phyloP scores from a whole-genome alignment of 2,888 invertebrate genomes.

The Achlya flavicornis region DNA sequence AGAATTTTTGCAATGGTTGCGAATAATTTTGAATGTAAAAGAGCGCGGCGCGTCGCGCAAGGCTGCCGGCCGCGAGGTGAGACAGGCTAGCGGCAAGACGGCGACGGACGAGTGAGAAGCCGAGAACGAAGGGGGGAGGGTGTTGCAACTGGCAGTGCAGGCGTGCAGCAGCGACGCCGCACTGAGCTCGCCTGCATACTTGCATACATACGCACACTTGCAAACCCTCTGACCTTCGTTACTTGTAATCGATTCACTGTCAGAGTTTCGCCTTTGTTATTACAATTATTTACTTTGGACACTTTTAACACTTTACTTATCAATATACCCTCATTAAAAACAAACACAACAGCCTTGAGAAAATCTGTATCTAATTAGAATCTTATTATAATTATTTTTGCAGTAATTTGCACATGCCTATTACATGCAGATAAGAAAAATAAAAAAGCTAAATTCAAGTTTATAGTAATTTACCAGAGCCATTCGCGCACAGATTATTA shows the following conservation, averaged over 20 bases:
- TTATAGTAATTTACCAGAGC: too few relatives aligned
- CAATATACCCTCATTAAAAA: constrained; percentile 9
- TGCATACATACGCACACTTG: constrained; percentile 80
- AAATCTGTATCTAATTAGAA: constrained; percentile 29
- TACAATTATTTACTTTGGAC: constrained; percentile 58
- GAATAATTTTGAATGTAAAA: constrained; percentile 84
- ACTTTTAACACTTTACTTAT: constrained; percentile 41
- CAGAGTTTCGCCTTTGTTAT: constrained; percentile 71
- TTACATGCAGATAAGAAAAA: not conserved
- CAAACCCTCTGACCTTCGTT: constrained; percentile 80
- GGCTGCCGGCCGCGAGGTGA: constrained; percentile 84
- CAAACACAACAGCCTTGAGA: not conserved
- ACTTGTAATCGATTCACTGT: constrained; percentile 77
- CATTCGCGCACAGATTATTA: too few relatives aligned
- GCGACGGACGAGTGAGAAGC: constrained; percentile 82
- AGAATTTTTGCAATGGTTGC: constrained; percentile 83
- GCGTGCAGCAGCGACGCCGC: constrained; percentile 83
- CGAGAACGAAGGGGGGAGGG: constrained; percentile 83
- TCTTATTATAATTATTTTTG: constrained; percentile 16
- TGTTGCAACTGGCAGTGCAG: constrained; percentile 83
- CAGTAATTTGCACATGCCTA: not conserved
- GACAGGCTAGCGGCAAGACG: constrained; percentile 84
- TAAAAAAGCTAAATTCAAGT: not conserved
- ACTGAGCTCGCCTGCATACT: constrained; percentile 83
- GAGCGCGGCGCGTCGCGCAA: constrained; percentile 84